Evolutionary conservation across 2,888 invertebrate genomes (phyloP), one percentile per base, ranked within the genome.

Genomic region (Neria commutata): DNA sequence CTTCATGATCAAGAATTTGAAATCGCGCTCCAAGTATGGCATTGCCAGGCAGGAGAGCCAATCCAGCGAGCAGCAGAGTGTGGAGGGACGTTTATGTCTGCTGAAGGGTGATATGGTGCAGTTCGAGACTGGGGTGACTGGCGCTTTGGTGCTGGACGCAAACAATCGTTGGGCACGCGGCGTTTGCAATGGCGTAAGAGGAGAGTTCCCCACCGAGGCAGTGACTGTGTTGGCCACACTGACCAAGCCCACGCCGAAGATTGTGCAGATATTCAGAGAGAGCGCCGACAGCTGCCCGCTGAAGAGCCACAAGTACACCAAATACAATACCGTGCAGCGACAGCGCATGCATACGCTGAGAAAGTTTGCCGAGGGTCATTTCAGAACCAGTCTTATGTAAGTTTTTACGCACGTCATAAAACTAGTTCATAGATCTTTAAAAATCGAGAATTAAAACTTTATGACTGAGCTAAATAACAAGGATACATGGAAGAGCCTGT

Each of bases 201-300:
- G 96, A 0, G 87, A 94, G 70, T 95, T 97, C 81, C 91, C 93
- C 0, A 90, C 91, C 0, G 94, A 95, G 74, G 88, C 88, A 75
- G 90, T 96, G 16, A 92, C 94, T 70, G 90, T 97, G 54, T 81
- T 98, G 63, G 94, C 97, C 4, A 91, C 93, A 1, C 83, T 95
- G 64, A 85, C 86, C 2, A 86, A 87, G 76, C 97, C 97, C 0
- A 85, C 91, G 0, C 81, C 81, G 54, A 84, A 87, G 63, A 86
- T 91, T 64, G 73, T 94, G 65, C 86, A 87, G 65, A 82, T 86
- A 2, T 88, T 88, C 70, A 88, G 87, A 69, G 87, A 87, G 4
- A 84, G 84, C 48, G 77, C 74, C 2, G 66, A 84, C 2, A 83
- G 81, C 56, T 67, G 85, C 2, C 76, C 67, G 57, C 75, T 68